phyloP scores from a whole-genome alignment of 1,140 invertebrate species.

The Drosophila santomea region DNA sequence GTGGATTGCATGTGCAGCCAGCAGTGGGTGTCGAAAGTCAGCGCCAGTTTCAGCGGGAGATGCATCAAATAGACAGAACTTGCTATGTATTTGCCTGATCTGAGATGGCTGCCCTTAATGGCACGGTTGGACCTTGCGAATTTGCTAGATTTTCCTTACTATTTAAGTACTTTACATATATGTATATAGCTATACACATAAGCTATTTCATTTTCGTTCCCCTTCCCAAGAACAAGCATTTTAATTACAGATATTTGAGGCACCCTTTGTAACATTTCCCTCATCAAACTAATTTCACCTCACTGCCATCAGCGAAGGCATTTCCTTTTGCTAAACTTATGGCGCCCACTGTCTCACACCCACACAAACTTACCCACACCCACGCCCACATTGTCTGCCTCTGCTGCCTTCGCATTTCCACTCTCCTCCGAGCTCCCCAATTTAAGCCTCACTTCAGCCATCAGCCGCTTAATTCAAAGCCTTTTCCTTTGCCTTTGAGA shows the following conservation, averaged over 20 bases:
- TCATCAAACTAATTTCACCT: slow-evolving; percentile 10
- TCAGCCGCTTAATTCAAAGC: slow-evolving; percentile 45
- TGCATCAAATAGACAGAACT: neutral
- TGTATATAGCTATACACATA: too few species aligned
- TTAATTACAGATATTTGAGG: neutral
- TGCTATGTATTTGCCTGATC: too few species aligned
- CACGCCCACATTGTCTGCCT: neutral
- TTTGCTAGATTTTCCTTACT: neutral
- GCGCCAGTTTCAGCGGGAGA: slow-evolving; percentile 10
- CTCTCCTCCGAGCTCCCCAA: neutral
- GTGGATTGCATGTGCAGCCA: slow-evolving; percentile 39
- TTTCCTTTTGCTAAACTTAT: slow-evolving; percentile 41
- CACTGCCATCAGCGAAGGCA: neutral
- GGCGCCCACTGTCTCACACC: slow-evolving; percentile 45
- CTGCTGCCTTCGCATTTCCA: neutral
- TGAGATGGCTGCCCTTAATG: too few species aligned
- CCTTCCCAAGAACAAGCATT: neutral
- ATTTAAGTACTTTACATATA: too few species aligned
- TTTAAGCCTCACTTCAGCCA: slow-evolving; percentile 9
- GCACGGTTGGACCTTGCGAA: too few species aligned
- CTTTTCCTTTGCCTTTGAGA: slow-evolving; percentile 76
- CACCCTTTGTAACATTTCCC: neutral
- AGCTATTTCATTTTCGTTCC: neutral
- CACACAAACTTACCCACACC: neutral
- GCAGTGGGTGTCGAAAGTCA: slow-evolving; percentile 55